phyloP scores from a whole-genome alignment of 2,113 vertebrate genomes.

The Sula dactylatra region DNA sequence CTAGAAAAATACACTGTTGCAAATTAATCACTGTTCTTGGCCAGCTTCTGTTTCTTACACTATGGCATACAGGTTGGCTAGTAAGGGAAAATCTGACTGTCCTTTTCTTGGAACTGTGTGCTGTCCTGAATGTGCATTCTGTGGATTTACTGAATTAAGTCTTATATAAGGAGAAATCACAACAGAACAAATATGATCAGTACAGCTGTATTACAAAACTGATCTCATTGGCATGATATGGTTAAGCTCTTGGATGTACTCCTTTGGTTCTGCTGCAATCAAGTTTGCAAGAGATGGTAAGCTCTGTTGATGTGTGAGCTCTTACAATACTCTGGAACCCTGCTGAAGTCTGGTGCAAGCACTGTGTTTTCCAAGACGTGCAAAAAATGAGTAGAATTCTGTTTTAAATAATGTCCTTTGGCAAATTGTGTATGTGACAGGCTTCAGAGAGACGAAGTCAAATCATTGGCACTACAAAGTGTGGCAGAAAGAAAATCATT shows the following conservation, averaged over 20 bases:
- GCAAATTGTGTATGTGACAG: not conserved
- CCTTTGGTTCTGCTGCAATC: not conserved
- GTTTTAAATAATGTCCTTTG: not conserved
- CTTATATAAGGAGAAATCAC: not conserved
- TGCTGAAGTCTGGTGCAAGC: not conserved
- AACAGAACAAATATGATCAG: not conserved
- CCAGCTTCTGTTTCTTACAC: not conserved
- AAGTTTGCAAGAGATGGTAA: not conserved
- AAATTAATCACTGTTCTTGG: not conserved
- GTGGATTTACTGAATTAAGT: not conserved
- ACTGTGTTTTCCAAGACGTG: not conserved
- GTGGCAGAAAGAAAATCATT: not conserved
- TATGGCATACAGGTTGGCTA: not conserved
- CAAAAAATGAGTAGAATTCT: not conserved
- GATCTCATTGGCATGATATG: not conserved
- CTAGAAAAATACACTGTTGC: not conserved
- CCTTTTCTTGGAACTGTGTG: not conserved
- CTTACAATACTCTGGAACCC: not conserved
- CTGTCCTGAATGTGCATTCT: not conserved
- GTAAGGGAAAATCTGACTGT: not conserved
- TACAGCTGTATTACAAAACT: not conserved
- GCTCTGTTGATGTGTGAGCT: not conserved
- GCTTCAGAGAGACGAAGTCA: not conserved
- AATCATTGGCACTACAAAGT: not conserved
- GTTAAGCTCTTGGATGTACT: not conserved